Evolutionary conservation across 2,113 vertebrate species (phyloP).

Genomic region (Psilopsiagon aymara): DNA sequence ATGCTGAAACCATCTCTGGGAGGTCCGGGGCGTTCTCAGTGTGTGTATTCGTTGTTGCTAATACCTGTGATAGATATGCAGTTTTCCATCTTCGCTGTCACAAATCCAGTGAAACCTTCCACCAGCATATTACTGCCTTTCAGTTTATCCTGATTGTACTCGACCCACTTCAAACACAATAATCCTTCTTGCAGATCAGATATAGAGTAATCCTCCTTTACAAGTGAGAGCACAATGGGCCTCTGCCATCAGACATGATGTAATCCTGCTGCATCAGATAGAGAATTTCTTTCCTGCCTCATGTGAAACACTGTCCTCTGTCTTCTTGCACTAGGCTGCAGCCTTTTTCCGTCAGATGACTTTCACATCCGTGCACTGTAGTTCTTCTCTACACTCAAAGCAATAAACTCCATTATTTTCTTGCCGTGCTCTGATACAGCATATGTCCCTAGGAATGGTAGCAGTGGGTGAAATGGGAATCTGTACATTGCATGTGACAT

Average conservation of each 20-base stretch:
- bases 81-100: background rate
- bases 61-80: background rate
- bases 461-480: background rate
- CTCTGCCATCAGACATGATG: slow-evolving; percentile 52
- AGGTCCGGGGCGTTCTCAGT: accelerated
- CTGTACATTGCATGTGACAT: accelerated
- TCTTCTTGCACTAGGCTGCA: background rate
- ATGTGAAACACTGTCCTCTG: background rate
- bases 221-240: slow-evolving; percentile 46
- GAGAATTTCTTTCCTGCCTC: background rate
- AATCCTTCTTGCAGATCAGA: slow-evolving; percentile 67
- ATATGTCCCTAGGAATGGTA: background rate
- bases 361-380: background rate
- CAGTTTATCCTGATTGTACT: background rate
- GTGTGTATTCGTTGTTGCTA: background rate
- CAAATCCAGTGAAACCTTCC: slow-evolving; percentile 8
- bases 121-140: background rate
- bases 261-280: slow-evolving; percentile 51
- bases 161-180: slow-evolving; percentile 11
- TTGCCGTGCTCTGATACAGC: background rate
- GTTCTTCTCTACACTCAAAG: background rate
- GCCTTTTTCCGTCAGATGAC: background rate
- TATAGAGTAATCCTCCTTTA: slow-evolving; percentile 60
- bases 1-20: accelerated
- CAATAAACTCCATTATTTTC: background rate